phyloP scores from a whole-genome alignment of 37 sponge, comb jelly and placozoan genomes.

The Halisarca cf. caerulea region DNA sequence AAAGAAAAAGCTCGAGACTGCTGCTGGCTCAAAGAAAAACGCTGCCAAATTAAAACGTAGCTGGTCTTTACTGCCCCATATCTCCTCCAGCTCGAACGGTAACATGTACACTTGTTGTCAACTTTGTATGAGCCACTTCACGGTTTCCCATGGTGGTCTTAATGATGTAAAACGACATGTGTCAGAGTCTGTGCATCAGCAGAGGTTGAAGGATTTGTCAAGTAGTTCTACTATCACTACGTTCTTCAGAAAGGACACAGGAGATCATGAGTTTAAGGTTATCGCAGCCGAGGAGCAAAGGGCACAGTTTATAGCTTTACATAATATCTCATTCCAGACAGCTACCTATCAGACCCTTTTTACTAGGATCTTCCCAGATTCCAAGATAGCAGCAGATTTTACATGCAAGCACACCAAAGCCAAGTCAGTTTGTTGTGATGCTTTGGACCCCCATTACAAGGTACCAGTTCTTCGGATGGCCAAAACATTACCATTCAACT shows the following conservation, averaged over 20 bases:
- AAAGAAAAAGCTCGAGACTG: no score
- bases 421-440: constrained; percentile 18
- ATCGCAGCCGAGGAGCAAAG: neutral
- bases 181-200: neutral
- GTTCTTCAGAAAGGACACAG: no score
- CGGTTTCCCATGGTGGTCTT: constrained; percentile 11
- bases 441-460: constrained; percentile 4
- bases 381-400: constrained; percentile 34
- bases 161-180: constrained; percentile 11
- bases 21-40: no score
- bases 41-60: neutral
- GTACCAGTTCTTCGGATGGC: neutral
- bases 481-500: neutral
- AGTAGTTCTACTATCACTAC: no score
- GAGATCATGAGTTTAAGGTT: neutral
- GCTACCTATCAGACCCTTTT: constrained; percentile 14
- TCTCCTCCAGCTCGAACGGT: neutral
- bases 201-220: no score
- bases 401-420: constrained; percentile 23
- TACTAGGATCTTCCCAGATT: constrained; percentile 29
- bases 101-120: neutral
- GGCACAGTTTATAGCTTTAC: constrained; percentile 34
- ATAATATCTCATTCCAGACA: constrained; percentile 17
- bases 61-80: neutral
- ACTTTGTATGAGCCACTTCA: constrained; percentile 9